Evolutionary conservation across 2,888 invertebrate species (phyloP), one percentile per base, ranked within the genome.

Genomic region (Drosophila algonquin): DNA sequence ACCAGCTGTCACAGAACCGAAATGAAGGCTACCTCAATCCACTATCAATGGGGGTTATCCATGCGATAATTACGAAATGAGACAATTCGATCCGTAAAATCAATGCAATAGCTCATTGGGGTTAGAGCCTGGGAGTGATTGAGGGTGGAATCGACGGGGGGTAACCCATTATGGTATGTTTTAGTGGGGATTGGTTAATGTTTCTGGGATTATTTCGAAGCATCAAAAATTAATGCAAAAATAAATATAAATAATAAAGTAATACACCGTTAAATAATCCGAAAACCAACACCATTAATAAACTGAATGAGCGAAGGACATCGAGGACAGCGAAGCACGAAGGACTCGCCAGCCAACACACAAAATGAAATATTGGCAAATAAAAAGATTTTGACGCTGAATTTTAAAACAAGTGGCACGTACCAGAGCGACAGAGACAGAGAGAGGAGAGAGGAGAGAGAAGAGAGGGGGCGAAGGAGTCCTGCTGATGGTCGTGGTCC

Each of bases 321-420:
- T 50, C 30, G 32, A 47, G n/a, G 14, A 63, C 32, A 44, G 52
- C 30, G 45, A 51, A 58, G 64, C 47, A 53, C 44, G 56, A 56
- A 61, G 61, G 62, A 64, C 65, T 68, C 74, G 53, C 64, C 67
- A 71, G 55, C 67, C 55, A 47, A 58, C 47, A 67, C 86, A 67
- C 86, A 79, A 81, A 85, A 81, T 89, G 87, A 90, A 89, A 89
- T 90, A 90, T 90, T 85, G 87, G 80, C 79, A 87, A 90, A 90
- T 88, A 87, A 91, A 91, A 90, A 89, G 88, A 90, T 91, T 91
- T 90, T 91, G 90, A 91, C 91, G 91, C 90, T 89, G 90, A 91
- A 91, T 91, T 86, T 90, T 90, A 90, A 82, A 90, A 90, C 89
- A 89, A 83, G 90, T 84, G 84, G 79, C 89, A 88, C 87, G 85